Base-by-base conservation (phyloP, 1,140 invertebrate species). In the Formica exsecta region DNA sequence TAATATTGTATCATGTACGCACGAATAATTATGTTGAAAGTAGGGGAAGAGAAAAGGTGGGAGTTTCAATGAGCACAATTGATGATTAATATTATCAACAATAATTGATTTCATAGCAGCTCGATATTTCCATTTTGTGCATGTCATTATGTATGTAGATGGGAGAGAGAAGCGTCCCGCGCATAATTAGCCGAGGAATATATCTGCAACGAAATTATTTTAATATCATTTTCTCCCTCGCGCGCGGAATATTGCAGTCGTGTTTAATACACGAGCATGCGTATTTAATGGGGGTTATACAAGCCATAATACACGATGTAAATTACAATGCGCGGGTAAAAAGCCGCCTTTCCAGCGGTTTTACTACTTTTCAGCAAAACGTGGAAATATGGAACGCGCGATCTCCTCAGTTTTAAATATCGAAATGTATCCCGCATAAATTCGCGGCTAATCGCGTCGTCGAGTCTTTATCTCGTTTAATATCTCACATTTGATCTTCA, bases 81-180 rank as follows among this genome's bases (percentile, higher is more conserved):
- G 68, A 54, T 83, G 79, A 83, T 83, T 83, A 83, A 83, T 62
- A 83, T 83, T 73, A 81, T 83, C 68, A 83, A 48, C 44, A 73
- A 83, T 83, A 83, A 83, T 83, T 83, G 79, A 83, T 83, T 83
- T 83, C 54, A 36, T 36, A 73, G 62, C 79, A 13, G 54, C 54
- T 74, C 79, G 68, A 74, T 83, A 83, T 83, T 83, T 83, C 68
- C 79, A 83, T 83, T 81, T 74, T 70, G 68, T 38, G 38, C 79
- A 83, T 83, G 79, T 83, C 68, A 83, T 83, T 83, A 83, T 83
- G 54, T 83, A 83, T 83, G 68, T 62, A 83, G 79, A 83, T 83
- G 13, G 79, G 79, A 22, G 32, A 44, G 59, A 73, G 79, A 74
- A 61, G 54, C 79, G 38, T 48, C 68, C 79, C 79, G 68, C 38